A percentile compares a stretch with the other conserved stretches of the same genome.
phyloP scores from a whole-genome alignment of 2,888 invertebrate species.

The Eilema griseolum region DNA sequence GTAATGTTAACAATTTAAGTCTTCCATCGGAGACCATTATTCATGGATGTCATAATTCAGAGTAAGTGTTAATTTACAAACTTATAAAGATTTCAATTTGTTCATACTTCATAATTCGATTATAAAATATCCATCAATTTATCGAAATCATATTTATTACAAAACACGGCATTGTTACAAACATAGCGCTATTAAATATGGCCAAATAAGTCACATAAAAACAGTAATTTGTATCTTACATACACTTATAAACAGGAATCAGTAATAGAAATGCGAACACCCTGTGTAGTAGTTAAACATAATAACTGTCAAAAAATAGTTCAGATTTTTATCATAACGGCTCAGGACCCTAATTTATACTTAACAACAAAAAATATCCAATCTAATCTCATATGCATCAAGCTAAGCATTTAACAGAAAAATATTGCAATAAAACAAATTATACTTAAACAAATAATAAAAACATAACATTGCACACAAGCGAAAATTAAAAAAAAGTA shows the following conservation, averaged over 20 bases:
- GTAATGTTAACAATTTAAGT: no score
- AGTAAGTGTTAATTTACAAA: neutral
- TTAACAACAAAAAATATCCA: slow-evolving; percentile 9
- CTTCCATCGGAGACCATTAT: no score
- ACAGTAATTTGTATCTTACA: neutral
- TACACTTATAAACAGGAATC: neutral
- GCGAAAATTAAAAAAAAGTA: slow-evolving; percentile 34
- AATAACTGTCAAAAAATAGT: neutral
- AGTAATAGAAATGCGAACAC: neutral
- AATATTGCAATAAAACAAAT: slow-evolving; percentile 44
- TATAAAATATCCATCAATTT: neutral
- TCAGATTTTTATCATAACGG: neutral
- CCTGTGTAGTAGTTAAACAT: neutral
- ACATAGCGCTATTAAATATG: neutral
- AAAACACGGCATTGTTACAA: neutral
- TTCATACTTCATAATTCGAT: neutral
- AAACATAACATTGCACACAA: slow-evolving; percentile 34
- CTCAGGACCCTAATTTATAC: neutral
- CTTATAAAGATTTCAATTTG: neutral
- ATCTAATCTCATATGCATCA: slow-evolving; percentile 30
- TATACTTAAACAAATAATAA: slow-evolving; percentile 22
- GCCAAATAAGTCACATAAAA: neutral
- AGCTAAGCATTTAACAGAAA: slow-evolving; percentile 6
- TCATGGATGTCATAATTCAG: neutral
- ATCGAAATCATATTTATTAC: neutral